Conservation (phyloP, 2,888 invertebrate genomes). For the Leucophenga montana region DNA sequence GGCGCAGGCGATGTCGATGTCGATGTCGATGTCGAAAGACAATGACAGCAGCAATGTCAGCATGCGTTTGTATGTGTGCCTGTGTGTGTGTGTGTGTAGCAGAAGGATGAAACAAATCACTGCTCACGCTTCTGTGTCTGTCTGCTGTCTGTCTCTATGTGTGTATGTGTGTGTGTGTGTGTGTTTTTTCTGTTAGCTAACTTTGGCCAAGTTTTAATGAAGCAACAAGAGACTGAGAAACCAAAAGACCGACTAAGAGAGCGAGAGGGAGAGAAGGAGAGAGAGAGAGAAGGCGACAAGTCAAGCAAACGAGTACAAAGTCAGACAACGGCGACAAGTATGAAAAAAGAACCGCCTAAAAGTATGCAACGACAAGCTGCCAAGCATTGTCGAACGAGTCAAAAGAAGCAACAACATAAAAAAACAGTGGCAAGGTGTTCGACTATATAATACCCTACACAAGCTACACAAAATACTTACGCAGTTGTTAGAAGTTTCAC, state of each 20-base stretch:
- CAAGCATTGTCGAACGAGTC: no score
- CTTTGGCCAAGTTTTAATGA: constrained; percentile 58
- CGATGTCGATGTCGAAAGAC: neutral
- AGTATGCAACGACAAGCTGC: constrained; percentile 50
- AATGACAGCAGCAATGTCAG: neutral
- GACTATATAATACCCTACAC: no score
- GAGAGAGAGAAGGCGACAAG: no score
- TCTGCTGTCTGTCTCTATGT: no score
- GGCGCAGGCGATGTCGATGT: no score
- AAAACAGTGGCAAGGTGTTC: no score
- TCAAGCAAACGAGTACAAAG: constrained; percentile 40
- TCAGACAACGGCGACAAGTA: constrained; percentile 53
- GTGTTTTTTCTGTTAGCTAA: constrained; percentile 34
- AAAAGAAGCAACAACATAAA: no score
- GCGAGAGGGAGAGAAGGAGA: no score
- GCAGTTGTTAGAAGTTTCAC: no score
- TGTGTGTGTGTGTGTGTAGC: neutral
- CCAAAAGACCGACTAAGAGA: no score
- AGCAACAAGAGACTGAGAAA: constrained; percentile 32
- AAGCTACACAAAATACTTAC: no score
- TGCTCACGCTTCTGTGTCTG: constrained; percentile 22
- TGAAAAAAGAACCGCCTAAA: constrained; percentile 44
- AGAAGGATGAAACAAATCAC: constrained; percentile 41
- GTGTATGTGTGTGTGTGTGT: no score
- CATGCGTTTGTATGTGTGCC: neutral